A percentile compares a stretch with the other conserved stretches of the same genome.
phyloP scores from a whole-genome alignment of 2,888 invertebrate genomes.

The Gnatocerus cornutus region DNA sequence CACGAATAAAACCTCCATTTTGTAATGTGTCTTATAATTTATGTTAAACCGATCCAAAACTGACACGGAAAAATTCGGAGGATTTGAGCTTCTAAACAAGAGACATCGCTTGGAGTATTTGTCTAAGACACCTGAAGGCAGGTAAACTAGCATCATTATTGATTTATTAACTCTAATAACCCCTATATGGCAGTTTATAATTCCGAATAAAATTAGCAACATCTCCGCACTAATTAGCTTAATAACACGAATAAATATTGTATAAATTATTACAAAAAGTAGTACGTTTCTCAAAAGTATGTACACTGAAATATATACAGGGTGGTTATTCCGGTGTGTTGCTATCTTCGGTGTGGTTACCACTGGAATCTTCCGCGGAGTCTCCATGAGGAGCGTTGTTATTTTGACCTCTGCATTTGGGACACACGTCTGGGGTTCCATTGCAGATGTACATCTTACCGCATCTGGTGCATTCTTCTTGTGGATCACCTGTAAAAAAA shows the following conservation, averaged over 20 bases:
- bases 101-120: no score
- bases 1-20: conserved; percentile 36
- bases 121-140: not conserved
- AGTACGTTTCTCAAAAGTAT: conserved; percentile 12
- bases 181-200: conserved; percentile 13
- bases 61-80: conserved; percentile 15
- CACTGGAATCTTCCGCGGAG: conserved; percentile 65
- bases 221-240: conserved; percentile 7
- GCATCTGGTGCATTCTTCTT: conserved; percentile 76
- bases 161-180: conserved; percentile 4
- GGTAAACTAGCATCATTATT: not conserved
- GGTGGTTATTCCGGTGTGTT: conserved; percentile 54
- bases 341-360: conserved; percentile 66
- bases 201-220: not conserved
- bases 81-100: not conserved
- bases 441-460: conserved; percentile 73
- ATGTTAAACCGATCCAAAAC: conserved; percentile 33
- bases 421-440: conserved; percentile 59
- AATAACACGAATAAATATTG: conserved; percentile 13
- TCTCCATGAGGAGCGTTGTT: conserved; percentile 56
- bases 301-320: conserved; percentile 10
- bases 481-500: conserved; percentile 73
- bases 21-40: conserved; percentile 42
- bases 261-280: conserved; percentile 38
- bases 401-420: conserved; percentile 57